These are phyloP conservation scores for Heteronetta atricapilla DNA, from an alignment of 2,113 vertebrate genomes.

Conservation along the genomic window DNA sequence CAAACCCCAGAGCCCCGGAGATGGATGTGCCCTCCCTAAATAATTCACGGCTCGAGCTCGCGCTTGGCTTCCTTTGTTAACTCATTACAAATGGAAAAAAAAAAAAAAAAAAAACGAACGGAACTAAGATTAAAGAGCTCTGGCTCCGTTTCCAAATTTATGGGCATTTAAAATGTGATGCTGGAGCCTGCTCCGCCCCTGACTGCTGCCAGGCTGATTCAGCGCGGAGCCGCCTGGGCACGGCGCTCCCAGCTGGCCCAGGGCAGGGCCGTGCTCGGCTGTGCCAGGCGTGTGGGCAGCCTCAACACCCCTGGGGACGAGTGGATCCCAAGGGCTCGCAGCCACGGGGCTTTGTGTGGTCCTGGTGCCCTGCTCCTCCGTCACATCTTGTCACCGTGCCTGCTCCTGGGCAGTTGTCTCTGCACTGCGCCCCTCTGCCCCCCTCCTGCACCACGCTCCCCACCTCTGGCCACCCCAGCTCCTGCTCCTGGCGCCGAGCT, in stretches of 20 bases:
- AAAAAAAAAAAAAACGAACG: too few relatives aligned
- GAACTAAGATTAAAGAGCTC: conserved; percentile 50
- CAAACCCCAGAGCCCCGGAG: background rate
- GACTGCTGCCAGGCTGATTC: conserved; percentile 3
- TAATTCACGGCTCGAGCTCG: background rate
- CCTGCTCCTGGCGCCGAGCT: background rate
- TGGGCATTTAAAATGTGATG: conserved; percentile 27
- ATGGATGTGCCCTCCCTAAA: conserved; percentile 19
- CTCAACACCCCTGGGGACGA: background rate
- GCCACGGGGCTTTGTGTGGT: accelerated
- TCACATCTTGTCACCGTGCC: background rate
- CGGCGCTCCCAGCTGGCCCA: accelerated
- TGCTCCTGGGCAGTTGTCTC: accelerated
- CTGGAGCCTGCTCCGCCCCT: background rate
- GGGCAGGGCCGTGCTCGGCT: accelerated
- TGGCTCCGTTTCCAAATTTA: conserved; percentile 48
- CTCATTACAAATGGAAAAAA: background rate
- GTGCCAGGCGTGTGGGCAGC: background rate
- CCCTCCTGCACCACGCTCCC: background rate
- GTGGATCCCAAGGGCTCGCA: background rate
- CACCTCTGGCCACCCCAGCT: background rate
- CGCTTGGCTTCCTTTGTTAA: conserved; percentile 28
- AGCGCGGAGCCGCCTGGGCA: background rate
- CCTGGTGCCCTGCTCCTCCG: background rate
- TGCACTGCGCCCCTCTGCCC: background rate